Evolutionary conservation across 2,113 vertebrate species (phyloP).

Genomic region (Corythaixoides concolor): DNA sequence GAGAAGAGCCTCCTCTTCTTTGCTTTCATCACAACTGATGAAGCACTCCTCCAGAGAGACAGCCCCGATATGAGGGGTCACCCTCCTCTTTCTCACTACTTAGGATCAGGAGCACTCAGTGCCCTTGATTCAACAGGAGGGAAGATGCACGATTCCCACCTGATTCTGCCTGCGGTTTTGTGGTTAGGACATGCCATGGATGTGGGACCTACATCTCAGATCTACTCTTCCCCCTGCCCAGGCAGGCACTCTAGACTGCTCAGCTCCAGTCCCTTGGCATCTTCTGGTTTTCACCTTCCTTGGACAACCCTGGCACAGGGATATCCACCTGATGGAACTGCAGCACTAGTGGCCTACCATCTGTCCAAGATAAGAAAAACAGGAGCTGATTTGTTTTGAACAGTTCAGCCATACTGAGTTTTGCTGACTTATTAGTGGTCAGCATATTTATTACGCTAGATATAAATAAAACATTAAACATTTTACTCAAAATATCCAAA

Average conservation of each 20-base stretch:
- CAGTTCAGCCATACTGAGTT: background rate
- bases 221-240: background rate
- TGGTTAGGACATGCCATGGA: background rate
- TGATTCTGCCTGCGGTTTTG: background rate
- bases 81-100: background rate
- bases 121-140: background rate
- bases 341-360: background rate
- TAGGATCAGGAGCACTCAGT: background rate
- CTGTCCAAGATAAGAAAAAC: background rate
- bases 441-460: conserved; percentile 1
- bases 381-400: background rate
- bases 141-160: background rate
- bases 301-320: background rate
- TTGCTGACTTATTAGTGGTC: conserved; percentile 36
- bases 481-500: background rate
- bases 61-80: background rate
- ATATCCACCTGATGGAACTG: background rate
- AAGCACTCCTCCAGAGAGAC: background rate
- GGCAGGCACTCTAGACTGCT: rapidly evolving
- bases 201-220: background rate
- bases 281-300: background rate
- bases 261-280: background rate
- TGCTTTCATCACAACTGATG: rapidly evolving
- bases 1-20: background rate
- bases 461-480: conserved; percentile 40